Conservation (phyloP, 2,797 vertebrate genomes). For the Muscicapa striata region DNA sequence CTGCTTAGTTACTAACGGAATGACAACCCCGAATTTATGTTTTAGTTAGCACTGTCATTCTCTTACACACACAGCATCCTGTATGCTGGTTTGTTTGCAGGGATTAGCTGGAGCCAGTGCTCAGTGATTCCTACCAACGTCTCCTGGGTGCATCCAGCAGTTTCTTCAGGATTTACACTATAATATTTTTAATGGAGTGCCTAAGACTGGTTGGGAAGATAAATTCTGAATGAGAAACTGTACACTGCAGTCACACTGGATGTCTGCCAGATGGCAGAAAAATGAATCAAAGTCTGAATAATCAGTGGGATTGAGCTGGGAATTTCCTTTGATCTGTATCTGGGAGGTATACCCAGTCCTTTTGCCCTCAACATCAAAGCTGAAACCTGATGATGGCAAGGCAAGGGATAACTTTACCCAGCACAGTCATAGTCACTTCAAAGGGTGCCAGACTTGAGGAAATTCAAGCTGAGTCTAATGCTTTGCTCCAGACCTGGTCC, state of each 20-base stretch:
- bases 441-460: background rate
- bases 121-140: background rate
- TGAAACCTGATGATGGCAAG: background rate
- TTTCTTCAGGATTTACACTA: background rate
- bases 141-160: background rate
- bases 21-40: background rate
- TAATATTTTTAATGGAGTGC: background rate
- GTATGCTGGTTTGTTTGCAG: background rate
- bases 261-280: background rate
- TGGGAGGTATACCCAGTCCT: background rate
- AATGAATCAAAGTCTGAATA: background rate
- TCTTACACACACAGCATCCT: background rate
- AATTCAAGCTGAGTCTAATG: background rate
- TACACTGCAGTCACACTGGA: background rate
- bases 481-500: background rate
- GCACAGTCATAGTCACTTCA: background rate
- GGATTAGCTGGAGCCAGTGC: background rate
- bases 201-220: background rate
- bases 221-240: background rate
- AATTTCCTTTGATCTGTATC: background rate
- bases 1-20: constrained; percentile 1
- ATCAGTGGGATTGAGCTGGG: background rate
- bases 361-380: background rate
- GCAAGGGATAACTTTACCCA: background rate
- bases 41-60: background rate